Evolutionary conservation across 1,140 invertebrate species (phyloP).

Genomic region (Aphaenogaster rudis): DNA sequence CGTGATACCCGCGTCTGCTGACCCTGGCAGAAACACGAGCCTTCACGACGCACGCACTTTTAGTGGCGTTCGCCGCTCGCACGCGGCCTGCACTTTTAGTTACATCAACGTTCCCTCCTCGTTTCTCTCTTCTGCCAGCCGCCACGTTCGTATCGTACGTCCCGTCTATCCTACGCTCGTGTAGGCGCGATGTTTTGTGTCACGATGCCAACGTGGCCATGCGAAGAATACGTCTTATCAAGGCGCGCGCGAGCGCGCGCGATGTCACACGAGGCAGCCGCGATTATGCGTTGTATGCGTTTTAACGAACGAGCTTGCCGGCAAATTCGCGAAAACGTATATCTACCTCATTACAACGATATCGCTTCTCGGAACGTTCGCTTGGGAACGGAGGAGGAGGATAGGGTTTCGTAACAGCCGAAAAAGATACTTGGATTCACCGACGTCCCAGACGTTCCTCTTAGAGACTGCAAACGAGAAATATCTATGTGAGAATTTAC

Average conservation of each 20-base stretch:
- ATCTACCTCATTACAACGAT: slow-evolving; percentile 55
- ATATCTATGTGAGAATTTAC: not conserved
- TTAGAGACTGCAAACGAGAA: not conserved
- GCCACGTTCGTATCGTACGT: not conserved
- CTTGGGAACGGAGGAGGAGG: slow-evolving; percentile 10
- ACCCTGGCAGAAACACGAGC: slow-evolving; percentile 69
- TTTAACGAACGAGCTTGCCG: slow-evolving; percentile 23
- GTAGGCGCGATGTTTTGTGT: slow-evolving; percentile 55
- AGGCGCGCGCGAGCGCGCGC: not conserved
- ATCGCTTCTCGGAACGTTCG: slow-evolving; percentile 46
- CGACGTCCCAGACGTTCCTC: not conserved
- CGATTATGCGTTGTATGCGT: slow-evolving; percentile 53
- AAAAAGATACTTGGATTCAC: slow-evolving; percentile 20
- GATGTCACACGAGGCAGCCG: slow-evolving; percentile 39
- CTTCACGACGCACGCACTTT: slow-evolving; percentile 68
- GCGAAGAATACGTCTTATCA: slow-evolving; percentile 38
- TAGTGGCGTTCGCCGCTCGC: slow-evolving; percentile 40
- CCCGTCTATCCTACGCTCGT: not conserved
- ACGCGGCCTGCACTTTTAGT: slow-evolving; percentile 40
- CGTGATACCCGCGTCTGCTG: slow-evolving; percentile 67
- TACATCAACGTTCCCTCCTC: slow-evolving; percentile 10
- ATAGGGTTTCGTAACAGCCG: slow-evolving; percentile 21
- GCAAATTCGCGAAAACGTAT: slow-evolving; percentile 48
- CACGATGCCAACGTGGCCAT: slow-evolving; percentile 41
- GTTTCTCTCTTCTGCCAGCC: slow-evolving; percentile 10